Evolutionary conservation across 2,888 invertebrate species (phyloP).

Genomic region (Cryptocheilus praepositus): DNA sequence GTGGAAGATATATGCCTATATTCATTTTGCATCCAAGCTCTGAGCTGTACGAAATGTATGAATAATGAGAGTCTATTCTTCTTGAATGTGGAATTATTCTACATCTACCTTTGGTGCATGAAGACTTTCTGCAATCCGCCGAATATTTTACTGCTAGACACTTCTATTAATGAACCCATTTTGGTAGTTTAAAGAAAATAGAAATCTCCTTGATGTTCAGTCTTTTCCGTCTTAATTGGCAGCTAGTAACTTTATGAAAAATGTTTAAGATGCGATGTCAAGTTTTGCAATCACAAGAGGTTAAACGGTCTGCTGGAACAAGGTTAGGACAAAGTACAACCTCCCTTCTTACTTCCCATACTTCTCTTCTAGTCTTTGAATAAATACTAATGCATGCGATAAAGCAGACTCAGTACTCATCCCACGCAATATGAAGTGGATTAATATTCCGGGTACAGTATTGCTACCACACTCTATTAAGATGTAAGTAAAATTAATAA

Average conservation of each 20-base stretch:
- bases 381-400: no score
- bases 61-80: not conserved
- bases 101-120: conserved; percentile 83
- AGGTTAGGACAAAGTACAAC: no score
- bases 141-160: conserved; percentile 84
- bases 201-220: not conserved
- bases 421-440: no score
- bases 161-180: conserved; percentile 78
- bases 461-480: no score
- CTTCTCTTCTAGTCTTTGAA: no score
- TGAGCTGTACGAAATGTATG: conserved; percentile 73
- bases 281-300: not conserved
- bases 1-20: conserved; percentile 93
- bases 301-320: not conserved
- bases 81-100: not conserved
- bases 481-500: no score
- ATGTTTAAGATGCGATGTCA: not conserved
- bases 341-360: no score
- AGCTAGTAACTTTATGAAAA: not conserved
- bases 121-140: conserved; percentile 91
- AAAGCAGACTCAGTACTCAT: no score
- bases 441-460: no score
- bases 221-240: not conserved
- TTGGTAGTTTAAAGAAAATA: conserved; percentile 27
- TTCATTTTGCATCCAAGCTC: conserved; percentile 93